phyloP scores from a whole-genome alignment of 30 jellyfish, hydroid and myxozoan genomes.

The Turritopsis dohrnii region DNA sequence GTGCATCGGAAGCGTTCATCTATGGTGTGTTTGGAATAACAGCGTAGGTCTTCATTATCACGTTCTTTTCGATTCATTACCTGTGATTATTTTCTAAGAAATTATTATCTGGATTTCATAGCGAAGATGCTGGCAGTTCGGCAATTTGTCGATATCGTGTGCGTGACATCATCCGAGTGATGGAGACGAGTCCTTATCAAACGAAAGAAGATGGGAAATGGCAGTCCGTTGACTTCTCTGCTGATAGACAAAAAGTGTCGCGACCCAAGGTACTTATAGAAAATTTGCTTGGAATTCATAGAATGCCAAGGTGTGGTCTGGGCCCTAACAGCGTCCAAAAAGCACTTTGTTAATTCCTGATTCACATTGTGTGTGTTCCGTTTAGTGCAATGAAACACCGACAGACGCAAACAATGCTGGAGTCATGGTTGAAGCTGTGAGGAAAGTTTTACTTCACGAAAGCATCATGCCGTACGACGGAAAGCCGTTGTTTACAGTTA shows the following conservation, averaged over 20 bases:
- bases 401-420: neutral
- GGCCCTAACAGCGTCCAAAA: too few relatives aligned
- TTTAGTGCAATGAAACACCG: neutral
- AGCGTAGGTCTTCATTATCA: neutral
- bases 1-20: neutral
- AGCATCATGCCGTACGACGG: slow-evolving; percentile 1
- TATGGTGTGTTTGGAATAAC: neutral
- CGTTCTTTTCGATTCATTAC: too few relatives aligned
- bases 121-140: slow-evolving; percentile 6
- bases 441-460: neutral
- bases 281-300: too few relatives aligned
- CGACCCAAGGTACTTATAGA: slow-evolving; percentile 10
- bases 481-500: neutral
- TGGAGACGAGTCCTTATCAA: neutral
- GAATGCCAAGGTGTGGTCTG: too few relatives aligned
- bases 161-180: neutral
- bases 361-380: too few relatives aligned
- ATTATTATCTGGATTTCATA: neutral
- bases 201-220: neutral
- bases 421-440: neutral
- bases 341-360: too few relatives aligned
- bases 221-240: neutral
- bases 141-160: slow-evolving; percentile 15
- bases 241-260: neutral
- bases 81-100: too few relatives aligned